Conservation (phyloP, 2,797 vertebrate genomes). For the Enteromius radiatus region DNA sequence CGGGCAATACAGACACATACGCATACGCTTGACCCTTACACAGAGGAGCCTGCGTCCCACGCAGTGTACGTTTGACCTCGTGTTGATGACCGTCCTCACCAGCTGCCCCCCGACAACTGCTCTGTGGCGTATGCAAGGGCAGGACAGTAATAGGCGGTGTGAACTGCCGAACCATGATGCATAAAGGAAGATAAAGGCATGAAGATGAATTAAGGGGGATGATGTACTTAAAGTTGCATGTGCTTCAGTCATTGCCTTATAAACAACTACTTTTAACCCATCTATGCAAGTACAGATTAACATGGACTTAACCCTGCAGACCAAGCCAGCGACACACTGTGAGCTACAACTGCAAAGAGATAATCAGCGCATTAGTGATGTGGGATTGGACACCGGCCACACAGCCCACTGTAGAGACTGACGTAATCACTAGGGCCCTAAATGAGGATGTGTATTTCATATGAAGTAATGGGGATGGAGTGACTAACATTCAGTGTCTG, state of each 20-base stretch:
- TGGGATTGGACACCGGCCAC: slow-evolving; percentile 66
- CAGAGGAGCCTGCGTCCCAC: slow-evolving; percentile 67
- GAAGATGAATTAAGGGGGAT: slow-evolving; percentile 60
- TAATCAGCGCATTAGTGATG: slow-evolving; percentile 71
- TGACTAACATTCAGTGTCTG: slow-evolving; percentile 64
- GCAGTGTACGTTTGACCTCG: slow-evolving; percentile 65
- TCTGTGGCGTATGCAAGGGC: slow-evolving; percentile 72
- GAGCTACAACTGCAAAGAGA: slow-evolving; percentile 63
- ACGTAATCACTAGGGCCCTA: slow-evolving; percentile 73
- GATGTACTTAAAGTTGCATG: slow-evolving; percentile 51
- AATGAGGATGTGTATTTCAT: slow-evolving; percentile 75
- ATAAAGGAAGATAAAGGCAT: slow-evolving; percentile 66
- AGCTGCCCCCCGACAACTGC: slow-evolving; percentile 80
- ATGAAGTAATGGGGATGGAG: slow-evolving; percentile 75
- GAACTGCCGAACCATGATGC: slow-evolving; percentile 60
- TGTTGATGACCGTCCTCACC: slow-evolving; percentile 66
- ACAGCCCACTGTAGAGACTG: slow-evolving; percentile 69
- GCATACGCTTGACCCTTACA: slow-evolving; percentile 25
- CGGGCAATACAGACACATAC: slow-evolving; percentile 65
- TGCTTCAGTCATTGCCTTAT: slow-evolving; percentile 39
- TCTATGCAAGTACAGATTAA: slow-evolving; percentile 70
- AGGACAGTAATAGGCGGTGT: slow-evolving; percentile 69
- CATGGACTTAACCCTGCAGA: slow-evolving; percentile 61
- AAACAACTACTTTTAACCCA: slow-evolving; percentile 58
- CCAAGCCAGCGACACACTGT: slow-evolving; percentile 37